A percentile compares a stretch with the other conserved stretches of the same genome.
These are phyloP conservation scores for Idaea dimidiata DNA, from an alignment of 2,888 invertebrate species.

Conservation along the genomic window DNA sequence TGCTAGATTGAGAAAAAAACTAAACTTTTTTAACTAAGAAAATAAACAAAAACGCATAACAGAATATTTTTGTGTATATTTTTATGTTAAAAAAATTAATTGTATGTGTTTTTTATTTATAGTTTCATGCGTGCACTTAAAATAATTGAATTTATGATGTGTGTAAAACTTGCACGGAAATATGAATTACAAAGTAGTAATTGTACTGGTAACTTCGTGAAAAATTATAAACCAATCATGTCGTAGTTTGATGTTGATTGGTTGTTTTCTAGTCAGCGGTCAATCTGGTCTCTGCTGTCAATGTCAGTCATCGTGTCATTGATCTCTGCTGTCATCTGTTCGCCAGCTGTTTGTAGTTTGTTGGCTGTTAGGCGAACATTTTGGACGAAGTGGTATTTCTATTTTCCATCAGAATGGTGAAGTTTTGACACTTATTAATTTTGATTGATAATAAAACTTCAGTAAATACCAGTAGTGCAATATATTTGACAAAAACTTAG, in stretches of 20 bases:
- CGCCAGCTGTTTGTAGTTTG: neutral
- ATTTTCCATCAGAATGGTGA: neutral
- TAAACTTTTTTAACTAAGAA: neutral
- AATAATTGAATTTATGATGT: neutral
- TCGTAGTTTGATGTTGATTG: neutral
- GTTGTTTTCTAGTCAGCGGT: neutral
- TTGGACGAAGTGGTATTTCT: neutral
- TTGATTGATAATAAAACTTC: neutral
- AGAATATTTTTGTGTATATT: constrained; percentile 5
- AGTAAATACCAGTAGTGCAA: neutral
- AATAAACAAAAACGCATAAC: neutral
- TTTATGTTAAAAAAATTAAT: neutral
- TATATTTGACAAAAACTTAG: too few relatives aligned
- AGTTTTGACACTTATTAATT: neutral
- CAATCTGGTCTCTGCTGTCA: neutral
- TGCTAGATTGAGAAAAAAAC: neutral
- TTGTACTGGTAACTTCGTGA: neutral
- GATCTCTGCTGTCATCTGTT: neutral
- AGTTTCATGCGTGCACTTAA: constrained; percentile 2
- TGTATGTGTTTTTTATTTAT: neutral
- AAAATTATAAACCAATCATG: neutral
- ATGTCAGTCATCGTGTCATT: neutral
- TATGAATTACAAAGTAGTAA: neutral
- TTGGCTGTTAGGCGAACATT: neutral
- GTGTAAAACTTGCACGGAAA: neutral